A percentile compares a stretch with the other conserved stretches of the same genome.
phyloP scores from a whole-genome alignment of 2,113 vertebrate genomes.

The Vulpes lagopus region DNA sequence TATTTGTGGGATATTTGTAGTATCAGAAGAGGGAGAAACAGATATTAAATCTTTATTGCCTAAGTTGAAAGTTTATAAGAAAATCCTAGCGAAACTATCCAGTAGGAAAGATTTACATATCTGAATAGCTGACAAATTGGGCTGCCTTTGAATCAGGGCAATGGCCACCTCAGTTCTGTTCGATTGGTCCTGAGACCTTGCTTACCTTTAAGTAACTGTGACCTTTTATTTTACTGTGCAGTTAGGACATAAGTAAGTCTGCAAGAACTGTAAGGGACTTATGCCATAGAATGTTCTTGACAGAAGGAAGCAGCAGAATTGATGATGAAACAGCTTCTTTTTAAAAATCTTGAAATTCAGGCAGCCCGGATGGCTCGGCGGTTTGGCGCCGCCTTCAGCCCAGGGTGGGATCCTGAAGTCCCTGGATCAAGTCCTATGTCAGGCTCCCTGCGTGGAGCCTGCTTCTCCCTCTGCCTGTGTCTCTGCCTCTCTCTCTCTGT shows the following conservation, averaged over 20 bases:
- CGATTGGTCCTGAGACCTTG: neutral
- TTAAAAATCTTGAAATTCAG: neutral
- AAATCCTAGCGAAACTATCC: conserved; percentile 14
- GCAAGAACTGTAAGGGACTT: neutral
- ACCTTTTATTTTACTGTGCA: conserved; percentile 25
- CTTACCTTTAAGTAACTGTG: conserved; percentile 28
- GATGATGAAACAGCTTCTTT: neutral
- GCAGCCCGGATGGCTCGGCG: no score
- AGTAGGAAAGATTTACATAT: neutral
- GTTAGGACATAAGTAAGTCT: neutral
- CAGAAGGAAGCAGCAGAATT: neutral
- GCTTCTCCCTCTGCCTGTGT: no score
- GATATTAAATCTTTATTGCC: neutral
- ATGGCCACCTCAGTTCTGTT: conserved; percentile 31
- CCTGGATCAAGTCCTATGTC: no score
- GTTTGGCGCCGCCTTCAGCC: no score
- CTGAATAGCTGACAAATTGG: neutral
- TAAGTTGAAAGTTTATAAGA: conserved; percentile 31
- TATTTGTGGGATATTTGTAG: no score
- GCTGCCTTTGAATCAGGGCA: conserved; percentile 17
- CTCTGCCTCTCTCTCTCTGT: no score
- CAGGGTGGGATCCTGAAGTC: no score
- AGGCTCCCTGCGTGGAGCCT: no score
- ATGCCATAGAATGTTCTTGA: neutral
- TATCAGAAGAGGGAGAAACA: no score